Conservation (phyloP, 1,140 invertebrate species). For the Pararge aegeria region DNA sequence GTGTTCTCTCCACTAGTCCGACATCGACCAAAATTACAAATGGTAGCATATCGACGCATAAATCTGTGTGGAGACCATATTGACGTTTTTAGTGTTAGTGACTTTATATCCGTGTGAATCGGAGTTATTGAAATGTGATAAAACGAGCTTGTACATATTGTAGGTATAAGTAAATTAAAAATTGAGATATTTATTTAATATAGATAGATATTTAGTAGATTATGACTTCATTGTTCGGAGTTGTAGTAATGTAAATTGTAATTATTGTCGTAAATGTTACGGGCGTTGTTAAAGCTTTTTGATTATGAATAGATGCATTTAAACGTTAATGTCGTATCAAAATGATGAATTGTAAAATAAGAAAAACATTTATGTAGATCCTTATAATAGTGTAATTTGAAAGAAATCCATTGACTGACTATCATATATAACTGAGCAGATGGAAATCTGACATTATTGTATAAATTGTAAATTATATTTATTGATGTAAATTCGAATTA, state of each 20-base stretch:
- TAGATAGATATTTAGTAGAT: conserved; percentile 27
- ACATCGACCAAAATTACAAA: conserved; percentile 83
- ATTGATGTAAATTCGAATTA: conserved; percentile 35
- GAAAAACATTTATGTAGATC: conserved; percentile 21
- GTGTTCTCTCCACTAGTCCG: conserved; percentile 69
- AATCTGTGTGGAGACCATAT: conserved; percentile 89
- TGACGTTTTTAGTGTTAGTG: conserved; percentile 69
- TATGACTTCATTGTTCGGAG: conserved; percentile 21
- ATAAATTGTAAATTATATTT: conserved; percentile 66
- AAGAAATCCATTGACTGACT: conserved; percentile 57
- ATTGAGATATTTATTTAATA: conserved; percentile 39
- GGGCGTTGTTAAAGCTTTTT: conserved; percentile 46
- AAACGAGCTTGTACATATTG: conserved; percentile 76
- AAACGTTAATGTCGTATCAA: conserved; percentile 31
- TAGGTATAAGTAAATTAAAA: conserved; percentile 45
- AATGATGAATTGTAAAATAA: conserved; percentile 14
- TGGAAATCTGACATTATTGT: conserved; percentile 25
- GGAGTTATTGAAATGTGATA: conserved; percentile 73
- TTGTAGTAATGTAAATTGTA: conserved; percentile 26
- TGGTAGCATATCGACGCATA: conserved; percentile 79
- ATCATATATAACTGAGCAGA: conserved; percentile 33
- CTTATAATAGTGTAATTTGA: conserved; percentile 25
- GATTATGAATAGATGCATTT: conserved; percentile 35
- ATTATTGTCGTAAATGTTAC: conserved; percentile 27
- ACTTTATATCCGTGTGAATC: conserved; percentile 39